phyloP scores from a whole-genome alignment of 2,888 invertebrate genomes.

The Cheilosia urbana region DNA sequence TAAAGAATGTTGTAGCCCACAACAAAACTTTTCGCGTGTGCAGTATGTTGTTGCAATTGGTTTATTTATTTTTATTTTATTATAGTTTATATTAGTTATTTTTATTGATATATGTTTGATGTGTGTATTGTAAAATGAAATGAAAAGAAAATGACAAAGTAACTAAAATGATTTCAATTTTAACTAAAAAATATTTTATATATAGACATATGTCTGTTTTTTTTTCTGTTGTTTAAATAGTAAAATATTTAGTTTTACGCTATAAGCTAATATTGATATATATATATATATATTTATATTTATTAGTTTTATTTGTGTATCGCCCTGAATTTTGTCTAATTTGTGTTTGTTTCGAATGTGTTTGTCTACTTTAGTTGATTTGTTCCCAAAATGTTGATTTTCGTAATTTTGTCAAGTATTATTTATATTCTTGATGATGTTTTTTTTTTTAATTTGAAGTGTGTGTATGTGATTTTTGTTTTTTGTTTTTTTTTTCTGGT shows the following conservation, averaged over 20 bases:
- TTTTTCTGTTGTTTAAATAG: slow-evolving; percentile 21
- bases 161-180: slow-evolving; percentile 20
- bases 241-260: slow-evolving; percentile 24
- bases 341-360: slow-evolving; percentile 42
- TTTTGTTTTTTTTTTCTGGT: slow-evolving; percentile 40
- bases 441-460: slow-evolving; percentile 17
- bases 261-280: slow-evolving; percentile 42
- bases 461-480: slow-evolving; percentile 39
- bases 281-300: slow-evolving; percentile 33
- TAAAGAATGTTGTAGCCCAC: slow-evolving; percentile 72
- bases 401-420: slow-evolving; percentile 19
- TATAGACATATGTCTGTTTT: slow-evolving; percentile 7
- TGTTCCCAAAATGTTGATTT: slow-evolving; percentile 53
- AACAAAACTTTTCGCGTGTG: slow-evolving; percentile 60
- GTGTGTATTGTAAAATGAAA: slow-evolving; percentile 47
- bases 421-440: slow-evolving; percentile 29
- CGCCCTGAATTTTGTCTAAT: slow-evolving; percentile 56
- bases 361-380: slow-evolving; percentile 43
- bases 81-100: slow-evolving; percentile 18
- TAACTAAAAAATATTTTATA: slow-evolving; percentile 27
- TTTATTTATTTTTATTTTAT: slow-evolving; percentile 29
- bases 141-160: background rate
- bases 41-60: slow-evolving; percentile 58
- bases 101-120: slow-evolving; percentile 56
- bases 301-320: slow-evolving; percentile 18